Conservation (phyloP, 2,888 invertebrate genomes). For the Tortricodes alternella region DNA sequence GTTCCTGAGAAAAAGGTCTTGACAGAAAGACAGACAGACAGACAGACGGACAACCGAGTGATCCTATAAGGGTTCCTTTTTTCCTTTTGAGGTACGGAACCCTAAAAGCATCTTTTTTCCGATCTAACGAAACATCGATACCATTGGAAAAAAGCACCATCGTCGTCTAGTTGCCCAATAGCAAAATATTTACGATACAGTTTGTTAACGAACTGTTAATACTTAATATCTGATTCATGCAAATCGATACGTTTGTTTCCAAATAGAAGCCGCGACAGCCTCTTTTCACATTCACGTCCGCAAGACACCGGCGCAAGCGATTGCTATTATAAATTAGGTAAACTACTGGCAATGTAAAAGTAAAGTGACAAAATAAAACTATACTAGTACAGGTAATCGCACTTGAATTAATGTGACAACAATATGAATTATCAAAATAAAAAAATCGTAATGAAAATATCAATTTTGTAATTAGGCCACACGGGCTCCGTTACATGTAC, state of each 20-base stretch:
- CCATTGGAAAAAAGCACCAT: slow-evolving; percentile 6
- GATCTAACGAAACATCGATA: slow-evolving; percentile 6
- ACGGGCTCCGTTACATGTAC: no score
- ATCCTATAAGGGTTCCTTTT: no score
- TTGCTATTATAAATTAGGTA: not conserved
- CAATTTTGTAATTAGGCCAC: no score
- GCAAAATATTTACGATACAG: slow-evolving; percentile 71
- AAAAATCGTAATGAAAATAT: no score
- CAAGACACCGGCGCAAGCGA: slow-evolving; percentile 21
- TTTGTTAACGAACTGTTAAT: slow-evolving; percentile 71
- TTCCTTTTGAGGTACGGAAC: no score
- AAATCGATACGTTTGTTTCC: slow-evolving; percentile 68
- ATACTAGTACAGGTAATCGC: no score
- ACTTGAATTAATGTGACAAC: no score
- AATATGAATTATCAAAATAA: no score
- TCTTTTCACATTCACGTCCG: not conserved
- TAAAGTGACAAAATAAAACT: not conserved
- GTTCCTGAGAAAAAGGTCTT: no score
- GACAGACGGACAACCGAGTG: no score
- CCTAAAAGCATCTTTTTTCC: no score
- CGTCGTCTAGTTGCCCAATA: slow-evolving; percentile 48
- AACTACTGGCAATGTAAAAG: not conserved
- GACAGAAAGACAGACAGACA: no score
- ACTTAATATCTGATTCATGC: slow-evolving; percentile 68
- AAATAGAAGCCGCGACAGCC: slow-evolving; percentile 52